phyloP scores from a whole-genome alignment of 2,797 vertebrate genomes.

The Enteromius mattozi region DNA sequence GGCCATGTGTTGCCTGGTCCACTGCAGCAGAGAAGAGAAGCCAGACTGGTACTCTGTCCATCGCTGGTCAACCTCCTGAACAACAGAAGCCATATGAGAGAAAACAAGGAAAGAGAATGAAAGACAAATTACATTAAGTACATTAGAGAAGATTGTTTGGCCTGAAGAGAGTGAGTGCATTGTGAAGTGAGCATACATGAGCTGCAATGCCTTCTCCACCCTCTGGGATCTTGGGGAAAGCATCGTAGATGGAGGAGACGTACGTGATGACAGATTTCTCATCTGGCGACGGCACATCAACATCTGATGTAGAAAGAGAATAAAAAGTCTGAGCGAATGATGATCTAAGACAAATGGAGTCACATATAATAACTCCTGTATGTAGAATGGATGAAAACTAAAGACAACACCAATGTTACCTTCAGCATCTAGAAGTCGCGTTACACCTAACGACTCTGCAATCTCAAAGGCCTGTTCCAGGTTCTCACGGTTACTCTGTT shows the following conservation, averaged over 20 bases:
- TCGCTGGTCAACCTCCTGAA: constrained; percentile 92
- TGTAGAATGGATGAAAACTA: not conserved
- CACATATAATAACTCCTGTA: not conserved
- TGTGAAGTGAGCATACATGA: constrained; percentile 78
- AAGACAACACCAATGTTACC: constrained; percentile 72
- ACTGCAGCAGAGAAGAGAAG: constrained; percentile 90
- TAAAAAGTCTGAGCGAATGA: not conserved
- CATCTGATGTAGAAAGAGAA: constrained; percentile 78
- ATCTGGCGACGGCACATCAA: constrained; percentile 94
- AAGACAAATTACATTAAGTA: not conserved
- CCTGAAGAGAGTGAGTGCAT: constrained; percentile 2
- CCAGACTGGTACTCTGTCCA: constrained; percentile 94
- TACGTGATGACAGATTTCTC: constrained; percentile 99
- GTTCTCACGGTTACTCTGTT: constrained; percentile 93
- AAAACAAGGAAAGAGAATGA: not conserved
- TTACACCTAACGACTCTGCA: constrained; percentile 93
- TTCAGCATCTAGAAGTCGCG: constrained; percentile 94
- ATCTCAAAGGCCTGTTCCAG: constrained; percentile 98
- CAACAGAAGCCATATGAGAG: not conserved
- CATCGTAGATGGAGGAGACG: constrained; percentile 98
- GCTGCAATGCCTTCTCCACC: constrained; percentile 93
- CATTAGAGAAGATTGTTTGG: not conserved
- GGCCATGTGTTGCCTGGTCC: constrained; percentile 93
- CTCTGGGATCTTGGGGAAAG: constrained; percentile 98
- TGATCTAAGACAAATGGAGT: not conserved